Conservation (phyloP, 2,113 vertebrate species). For the Raja brachyura region DNA sequence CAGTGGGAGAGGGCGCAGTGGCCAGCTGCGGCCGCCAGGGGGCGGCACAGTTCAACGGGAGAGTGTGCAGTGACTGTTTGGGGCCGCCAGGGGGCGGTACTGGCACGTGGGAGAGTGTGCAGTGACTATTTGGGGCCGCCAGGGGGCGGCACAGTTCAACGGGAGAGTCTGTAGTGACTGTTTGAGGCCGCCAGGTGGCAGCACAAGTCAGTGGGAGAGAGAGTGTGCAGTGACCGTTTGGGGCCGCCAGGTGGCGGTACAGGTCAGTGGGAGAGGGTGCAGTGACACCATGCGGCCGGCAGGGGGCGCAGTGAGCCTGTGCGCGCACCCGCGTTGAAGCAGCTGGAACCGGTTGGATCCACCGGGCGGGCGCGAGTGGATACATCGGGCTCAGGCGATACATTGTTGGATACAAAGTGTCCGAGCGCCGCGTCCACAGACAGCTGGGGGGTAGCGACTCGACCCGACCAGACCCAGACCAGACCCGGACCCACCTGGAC, state of each 20-base stretch:
- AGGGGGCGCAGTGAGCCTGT: too few species aligned
- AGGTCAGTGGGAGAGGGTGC: background rate
- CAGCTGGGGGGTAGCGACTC: background rate
- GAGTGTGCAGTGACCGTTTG: background rate
- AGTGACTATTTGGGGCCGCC: background rate
- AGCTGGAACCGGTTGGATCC: conserved; percentile 11
- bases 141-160: background rate
- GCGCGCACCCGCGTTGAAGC: background rate
- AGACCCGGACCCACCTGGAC: too few species aligned
- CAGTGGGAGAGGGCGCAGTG: too few species aligned
- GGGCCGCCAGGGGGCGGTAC: background rate
- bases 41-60: too few species aligned
- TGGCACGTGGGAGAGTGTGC: background rate
- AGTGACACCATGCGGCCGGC: too few species aligned
- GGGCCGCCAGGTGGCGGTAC: background rate
- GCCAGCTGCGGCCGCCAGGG: too few species aligned
- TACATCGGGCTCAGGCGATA: background rate
- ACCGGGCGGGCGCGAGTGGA: background rate
- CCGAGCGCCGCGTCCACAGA: too few species aligned
- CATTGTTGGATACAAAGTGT: background rate
- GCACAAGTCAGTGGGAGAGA: background rate
- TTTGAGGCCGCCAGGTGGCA: background rate
- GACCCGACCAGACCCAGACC: background rate
- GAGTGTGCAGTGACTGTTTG: background rate
- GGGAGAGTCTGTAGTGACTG: background rate